Percentiles rank a stretch among this genome's conserved stretches.
These are phyloP conservation scores for Orthosia gracilis DNA, from an alignment of 2,888 invertebrate genomes.

Conservation along the genomic window DNA sequence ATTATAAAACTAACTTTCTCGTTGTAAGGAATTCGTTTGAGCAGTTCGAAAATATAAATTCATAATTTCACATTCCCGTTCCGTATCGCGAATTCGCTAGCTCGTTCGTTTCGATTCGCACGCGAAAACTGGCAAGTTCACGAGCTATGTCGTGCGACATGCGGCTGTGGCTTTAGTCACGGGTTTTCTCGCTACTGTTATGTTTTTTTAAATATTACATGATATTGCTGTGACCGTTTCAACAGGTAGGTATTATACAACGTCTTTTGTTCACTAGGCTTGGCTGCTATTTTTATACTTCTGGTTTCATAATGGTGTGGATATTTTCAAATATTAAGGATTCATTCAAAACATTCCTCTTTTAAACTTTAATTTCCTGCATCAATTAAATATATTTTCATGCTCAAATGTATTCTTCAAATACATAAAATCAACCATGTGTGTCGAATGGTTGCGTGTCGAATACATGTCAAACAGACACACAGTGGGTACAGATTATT, in stretches of 20 bases:
- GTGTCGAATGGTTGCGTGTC: slow-evolving; percentile 34
- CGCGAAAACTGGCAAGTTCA: slow-evolving; percentile 71
- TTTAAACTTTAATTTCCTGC: slow-evolving; percentile 4
- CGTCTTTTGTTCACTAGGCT: not conserved
- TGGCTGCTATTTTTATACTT: not conserved
- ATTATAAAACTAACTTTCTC: slow-evolving; percentile 62
- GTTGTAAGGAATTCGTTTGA: slow-evolving; percentile 57
- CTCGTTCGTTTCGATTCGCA: slow-evolving; percentile 49
- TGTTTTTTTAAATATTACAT: slow-evolving; percentile 29
- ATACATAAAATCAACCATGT: not conserved
- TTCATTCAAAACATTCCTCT: not conserved
- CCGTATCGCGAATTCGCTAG: slow-evolving; percentile 54
- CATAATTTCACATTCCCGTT: slow-evolving; percentile 68
- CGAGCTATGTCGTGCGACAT: slow-evolving; percentile 63
- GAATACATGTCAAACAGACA: slow-evolving; percentile 34
- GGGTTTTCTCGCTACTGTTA: slow-evolving; percentile 21
- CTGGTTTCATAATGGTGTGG: not conserved
- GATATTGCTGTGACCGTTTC: slow-evolving; percentile 19
- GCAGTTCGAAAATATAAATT: slow-evolving; percentile 64
- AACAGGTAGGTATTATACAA: slow-evolving; percentile 14
- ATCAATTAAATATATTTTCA: not conserved
- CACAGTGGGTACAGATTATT: slow-evolving; percentile 9
- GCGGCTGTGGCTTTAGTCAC: slow-evolving; percentile 40
- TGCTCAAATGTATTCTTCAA: not conserved
- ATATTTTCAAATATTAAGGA: not conserved